Evolutionary conservation across 2,888 invertebrate species (phyloP), one percentile per base, ranked within the genome.

Genomic region (Leptopterna dolabrata): DNA sequence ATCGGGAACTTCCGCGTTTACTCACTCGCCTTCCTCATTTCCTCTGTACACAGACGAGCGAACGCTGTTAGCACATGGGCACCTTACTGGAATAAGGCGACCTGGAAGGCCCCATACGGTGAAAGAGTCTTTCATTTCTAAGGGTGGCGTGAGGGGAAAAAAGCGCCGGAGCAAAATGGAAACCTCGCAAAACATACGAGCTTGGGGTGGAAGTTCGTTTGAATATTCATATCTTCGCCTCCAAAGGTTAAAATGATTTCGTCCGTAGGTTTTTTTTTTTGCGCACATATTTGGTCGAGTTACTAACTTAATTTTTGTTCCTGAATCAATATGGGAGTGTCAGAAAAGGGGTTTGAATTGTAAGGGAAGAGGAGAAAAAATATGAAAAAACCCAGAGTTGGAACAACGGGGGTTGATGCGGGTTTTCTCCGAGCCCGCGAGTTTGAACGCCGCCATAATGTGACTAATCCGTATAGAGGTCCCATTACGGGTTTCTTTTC

Each of bases 401-500:
- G 24, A 63, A 63, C 63, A 63, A 63, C 63, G 27, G 24, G 36
- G 13, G 24, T 24, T 24, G 63, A 63, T 63, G 63, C 63, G 63
- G 63, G 63, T 24, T 47, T 47, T 16, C 16, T 16, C 14, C 1
- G 13, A 47, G 47, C 16, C 16, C 1, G 47, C 3, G 27, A 19
- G 63, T 24, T 73, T 36, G 71, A n/a, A 73, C 73, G 16, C 73
- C 16, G 73, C n/a, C 41, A 73, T 73, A 73, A 73, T 73, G 73
- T 41, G 73, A 73, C 73, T 73, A 73, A 73, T 73, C 73, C 73
- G 73, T 73, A 73, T 73, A 73, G 73, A 73, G 63, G 30, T 73
- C 73, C 73, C 73, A 73, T 73, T 73, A 73, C 73, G 41, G 63
- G 73, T 73, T 73, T 73, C 73, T 73, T 73, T 73, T 73, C 73